These are phyloP conservation scores for Plestiodon gilberti DNA, from an alignment of 2,113 vertebrate genomes.

Conservation along the genomic window DNA sequence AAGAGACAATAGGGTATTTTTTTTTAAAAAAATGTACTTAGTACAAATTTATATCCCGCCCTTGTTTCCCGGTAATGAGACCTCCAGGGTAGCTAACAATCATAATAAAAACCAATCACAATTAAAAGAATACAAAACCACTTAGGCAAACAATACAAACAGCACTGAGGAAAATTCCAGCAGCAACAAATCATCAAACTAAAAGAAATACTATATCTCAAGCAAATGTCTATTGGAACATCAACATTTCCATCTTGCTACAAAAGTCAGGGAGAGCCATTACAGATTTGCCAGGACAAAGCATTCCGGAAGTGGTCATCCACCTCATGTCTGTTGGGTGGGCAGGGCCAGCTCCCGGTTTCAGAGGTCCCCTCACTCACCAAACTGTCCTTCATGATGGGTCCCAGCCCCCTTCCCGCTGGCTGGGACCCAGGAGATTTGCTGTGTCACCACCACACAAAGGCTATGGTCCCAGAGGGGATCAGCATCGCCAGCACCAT, in stretches of 20 bases:
- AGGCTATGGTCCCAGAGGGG: no score
- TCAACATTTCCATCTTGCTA: neutral
- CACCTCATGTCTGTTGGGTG: neutral
- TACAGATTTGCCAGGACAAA: neutral
- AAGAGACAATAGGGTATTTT: neutral
- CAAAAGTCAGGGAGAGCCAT: neutral
- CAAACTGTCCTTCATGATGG: no score
- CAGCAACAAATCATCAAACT: neutral
- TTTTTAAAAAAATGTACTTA: neutral
- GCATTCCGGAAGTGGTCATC: neutral
- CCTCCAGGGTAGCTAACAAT: neutral
- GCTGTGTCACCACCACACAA: no score
- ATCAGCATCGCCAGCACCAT: no score
- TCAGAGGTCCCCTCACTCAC: no score
- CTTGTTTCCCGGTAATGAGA: neutral
- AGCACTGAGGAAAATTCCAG: neutral
- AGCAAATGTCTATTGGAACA: neutral
- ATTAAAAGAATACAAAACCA: neutral
- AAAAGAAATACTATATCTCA: neutral
- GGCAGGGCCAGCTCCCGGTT: neutral
- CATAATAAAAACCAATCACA: neutral
- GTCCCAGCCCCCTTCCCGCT: no score
- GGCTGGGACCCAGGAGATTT: no score
- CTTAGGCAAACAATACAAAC: neutral
- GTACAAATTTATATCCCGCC: neutral